Conservation (phyloP, 37 sponge, comb jelly and placozoan genomes). For the Corticium candelabrum region DNA sequence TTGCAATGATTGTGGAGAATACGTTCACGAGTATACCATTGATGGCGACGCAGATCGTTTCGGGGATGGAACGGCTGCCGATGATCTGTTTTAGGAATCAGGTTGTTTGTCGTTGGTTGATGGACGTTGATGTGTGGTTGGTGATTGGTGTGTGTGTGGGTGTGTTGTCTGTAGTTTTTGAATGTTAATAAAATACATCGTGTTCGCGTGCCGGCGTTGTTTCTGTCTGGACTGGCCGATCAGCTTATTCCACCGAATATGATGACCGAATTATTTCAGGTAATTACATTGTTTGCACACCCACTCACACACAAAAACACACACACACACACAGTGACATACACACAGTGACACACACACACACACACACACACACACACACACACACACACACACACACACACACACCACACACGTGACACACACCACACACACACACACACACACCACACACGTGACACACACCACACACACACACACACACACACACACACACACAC, state of each 20-base stretch:
- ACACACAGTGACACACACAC: too few species aligned
- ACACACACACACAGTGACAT: too few species aligned
- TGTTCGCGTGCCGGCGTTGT: conserved; percentile 65
- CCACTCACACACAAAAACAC: conserved; percentile 1
- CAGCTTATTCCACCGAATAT: conserved; percentile 83
- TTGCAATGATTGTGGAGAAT: conserved; percentile 89
- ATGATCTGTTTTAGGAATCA: conserved; percentile 85
- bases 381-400: too few species aligned
- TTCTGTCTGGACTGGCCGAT: conserved; percentile 86
- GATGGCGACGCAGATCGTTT: conserved; percentile 80
- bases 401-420: too few species aligned
- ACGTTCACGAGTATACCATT: conserved; percentile 92
- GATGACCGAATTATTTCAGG: conserved; percentile 94
- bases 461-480: too few species aligned
- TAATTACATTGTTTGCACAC: conserved; percentile 6
- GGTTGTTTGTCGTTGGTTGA: conserved; percentile 32
- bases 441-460: too few species aligned
- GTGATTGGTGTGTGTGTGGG: neutral
- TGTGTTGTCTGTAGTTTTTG: conserved; percentile 41
- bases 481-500: too few species aligned
- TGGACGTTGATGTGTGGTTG: neutral
- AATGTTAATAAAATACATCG: conserved; percentile 51
- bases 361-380: conserved; percentile 6
- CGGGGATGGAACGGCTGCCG: conserved; percentile 62
- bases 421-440: too few species aligned